Evolutionary conservation across 2,888 invertebrate species (phyloP), one percentile per base, ranked within the genome.

Genomic region (Athalia circularis): DNA sequence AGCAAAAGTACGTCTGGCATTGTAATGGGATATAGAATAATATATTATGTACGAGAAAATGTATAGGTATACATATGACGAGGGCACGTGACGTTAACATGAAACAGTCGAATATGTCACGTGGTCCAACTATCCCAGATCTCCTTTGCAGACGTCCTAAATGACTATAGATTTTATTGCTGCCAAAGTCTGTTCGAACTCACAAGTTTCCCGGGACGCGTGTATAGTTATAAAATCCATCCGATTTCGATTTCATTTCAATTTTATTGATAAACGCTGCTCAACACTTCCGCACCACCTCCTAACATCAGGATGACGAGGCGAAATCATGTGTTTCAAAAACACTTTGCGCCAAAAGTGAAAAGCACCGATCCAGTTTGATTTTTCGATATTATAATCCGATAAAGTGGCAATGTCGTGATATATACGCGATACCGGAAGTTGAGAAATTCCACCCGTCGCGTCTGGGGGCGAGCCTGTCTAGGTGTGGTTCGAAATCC

Each of bases 41-140:
- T 47, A 8, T 54, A 15, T 3, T n/a, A 45, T 9, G 65, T 9
- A 9, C 11, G n/a, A 45, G 7, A 8, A 43, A 11, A 15, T 65
- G 48, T 65, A 65, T 7, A 11, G 11, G 11, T 11, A 43, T 59
- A 72, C 59, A 15, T 57, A 59, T 72, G 72, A 59, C 57, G 52
- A 11, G 64, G 59, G 7, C 72, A 72, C 72, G 75, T 75, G 62
- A 75, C 62, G 48, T 75, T 75, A 29, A 75, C 75, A 64, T 62
- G 50, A 75, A 75, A 75, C 75, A 62, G 64, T 64, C 75, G 8
- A 52, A 61, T 52, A n/a, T 47, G 75, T 75, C 75, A 75, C 75
- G 75, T 75, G 64, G 48, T 52, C 64, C 50, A 75, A 62, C 62
- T 75, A 62, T 43, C 75, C 75, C 75, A 64, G 50, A 75, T 75